These are phyloP conservation scores for Anniella stebbinsi DNA, from an alignment of 2,797 vertebrate species.

Conservation along the genomic window DNA sequence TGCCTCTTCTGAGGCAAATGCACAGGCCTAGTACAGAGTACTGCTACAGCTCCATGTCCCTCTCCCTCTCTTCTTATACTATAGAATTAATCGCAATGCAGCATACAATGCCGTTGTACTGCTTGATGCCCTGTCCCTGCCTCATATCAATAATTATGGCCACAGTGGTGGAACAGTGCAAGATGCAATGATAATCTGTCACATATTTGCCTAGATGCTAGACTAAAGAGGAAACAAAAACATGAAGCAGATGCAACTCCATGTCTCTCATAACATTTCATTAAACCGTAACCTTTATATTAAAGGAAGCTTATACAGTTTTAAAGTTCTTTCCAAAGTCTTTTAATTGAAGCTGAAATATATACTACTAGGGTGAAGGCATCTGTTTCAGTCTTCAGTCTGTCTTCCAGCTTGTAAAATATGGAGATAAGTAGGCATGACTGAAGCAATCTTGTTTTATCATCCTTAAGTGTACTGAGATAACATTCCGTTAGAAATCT, in stretches of 20 bases:
- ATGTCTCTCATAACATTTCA: neutral
- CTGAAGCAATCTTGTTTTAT: slow-evolving; percentile 18
- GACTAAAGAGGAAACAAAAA: too few relatives aligned
- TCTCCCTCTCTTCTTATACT: neutral
- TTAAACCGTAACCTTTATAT: neutral
- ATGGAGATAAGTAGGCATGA: slow-evolving; percentile 12
- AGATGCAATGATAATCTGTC: neutral
- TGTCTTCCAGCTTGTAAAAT: slow-evolving; percentile 3
- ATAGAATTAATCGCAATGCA: too few relatives aligned
- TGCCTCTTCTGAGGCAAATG: neutral
- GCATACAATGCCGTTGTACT: too few relatives aligned
- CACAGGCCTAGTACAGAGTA: neutral
- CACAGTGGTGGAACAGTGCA: neutral
- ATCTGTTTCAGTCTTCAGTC: neutral
- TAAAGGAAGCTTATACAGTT: neutral
- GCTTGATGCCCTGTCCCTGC: neutral
- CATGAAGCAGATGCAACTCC: neutral
- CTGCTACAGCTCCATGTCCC: neutral
- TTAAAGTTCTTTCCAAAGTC: neutral
- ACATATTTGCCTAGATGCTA: neutral
- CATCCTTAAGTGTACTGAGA: slow-evolving; percentile 1
- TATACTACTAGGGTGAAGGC: too few relatives aligned
- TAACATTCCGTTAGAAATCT: neutral
- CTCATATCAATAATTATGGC: too few relatives aligned
- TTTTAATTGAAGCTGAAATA: too few relatives aligned